These are phyloP conservation scores for Mormyrus hasselquistii DNA, from an alignment of 2,797 vertebrate genomes.

Conservation along the genomic window DNA sequence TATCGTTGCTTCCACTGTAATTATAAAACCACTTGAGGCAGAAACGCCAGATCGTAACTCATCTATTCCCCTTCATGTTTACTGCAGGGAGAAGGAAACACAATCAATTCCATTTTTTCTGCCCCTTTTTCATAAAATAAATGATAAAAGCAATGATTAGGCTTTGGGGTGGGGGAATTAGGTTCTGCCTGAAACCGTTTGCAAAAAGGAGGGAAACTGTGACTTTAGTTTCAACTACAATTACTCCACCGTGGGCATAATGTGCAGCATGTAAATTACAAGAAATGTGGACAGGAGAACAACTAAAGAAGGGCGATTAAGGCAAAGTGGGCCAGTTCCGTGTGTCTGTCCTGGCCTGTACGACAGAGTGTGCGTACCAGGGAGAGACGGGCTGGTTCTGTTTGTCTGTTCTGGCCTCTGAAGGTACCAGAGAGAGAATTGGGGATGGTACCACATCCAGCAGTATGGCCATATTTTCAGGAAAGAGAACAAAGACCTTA, in stretches of 20 bases:
- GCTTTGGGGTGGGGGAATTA: conserved; percentile 10
- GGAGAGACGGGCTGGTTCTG: neutral
- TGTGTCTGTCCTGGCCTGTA: neutral
- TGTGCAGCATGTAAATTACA: neutral
- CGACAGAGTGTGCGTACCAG: neutral
- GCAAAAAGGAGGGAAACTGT: neutral
- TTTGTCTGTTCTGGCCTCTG: conserved; percentile 3
- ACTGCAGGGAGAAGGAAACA: conserved; percentile 36
- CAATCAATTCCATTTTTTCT: conserved; percentile 36
- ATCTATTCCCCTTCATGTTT: conserved; percentile 48
- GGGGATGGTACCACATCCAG: neutral
- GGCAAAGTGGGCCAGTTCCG: neutral
- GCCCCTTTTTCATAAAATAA: conserved; percentile 28
- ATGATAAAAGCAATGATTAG: conserved; percentile 34
- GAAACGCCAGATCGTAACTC: conserved; percentile 46
- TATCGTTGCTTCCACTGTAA: conserved; percentile 55
- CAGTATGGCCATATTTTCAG: neutral
- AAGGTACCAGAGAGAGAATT: neutral
- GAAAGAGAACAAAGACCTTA: neutral
- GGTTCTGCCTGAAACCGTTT: neutral
- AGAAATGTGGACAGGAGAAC: neutral
- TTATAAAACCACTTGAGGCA: conserved; percentile 60
- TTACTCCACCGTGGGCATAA: neutral
- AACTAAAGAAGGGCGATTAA: neutral
- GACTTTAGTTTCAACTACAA: neutral